A percentile compares a stretch with the other conserved stretches of the same genome.
Evolutionary conservation across 37 sponge, comb jelly and placozoan species (phyloP).

Genomic region (Hormiphora californensis): DNA sequence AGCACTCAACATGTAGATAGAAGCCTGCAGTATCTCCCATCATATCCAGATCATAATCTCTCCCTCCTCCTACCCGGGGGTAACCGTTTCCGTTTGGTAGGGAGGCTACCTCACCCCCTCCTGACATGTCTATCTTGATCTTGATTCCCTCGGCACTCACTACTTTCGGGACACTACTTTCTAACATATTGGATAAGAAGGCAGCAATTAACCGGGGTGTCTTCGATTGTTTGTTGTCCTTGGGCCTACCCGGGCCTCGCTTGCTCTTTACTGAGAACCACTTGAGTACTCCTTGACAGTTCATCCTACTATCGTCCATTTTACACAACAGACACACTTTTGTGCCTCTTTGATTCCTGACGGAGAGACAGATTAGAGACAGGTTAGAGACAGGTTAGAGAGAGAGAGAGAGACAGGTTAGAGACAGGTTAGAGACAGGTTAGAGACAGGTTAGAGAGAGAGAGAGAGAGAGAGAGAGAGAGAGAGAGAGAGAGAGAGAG

Average conservation of each 20-base stretch:
- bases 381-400: too few relatives aligned
- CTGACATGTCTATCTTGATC: conserved; percentile 33
- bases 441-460: too few relatives aligned
- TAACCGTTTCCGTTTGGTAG: conserved; percentile 40
- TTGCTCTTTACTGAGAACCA: conserved; percentile 52
- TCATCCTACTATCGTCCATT: conserved; percentile 5
- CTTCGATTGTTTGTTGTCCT: conserved; percentile 10
- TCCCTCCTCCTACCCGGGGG: too few relatives aligned
- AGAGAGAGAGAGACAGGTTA: too few relatives aligned
- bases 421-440: too few relatives aligned
- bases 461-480: too few relatives aligned
- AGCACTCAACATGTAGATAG: conserved; percentile 29
- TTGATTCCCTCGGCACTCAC: conserved; percentile 9
- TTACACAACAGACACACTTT: conserved; percentile 41
- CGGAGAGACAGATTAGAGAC: not conserved
- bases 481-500: too few relatives aligned
- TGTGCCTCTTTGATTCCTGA: conserved; percentile 42
- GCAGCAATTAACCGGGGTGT: conserved; percentile 28
- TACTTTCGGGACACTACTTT: conserved; percentile 15
- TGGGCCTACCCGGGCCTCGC: conserved; percentile 51
- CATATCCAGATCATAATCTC: conserved; percentile 27
- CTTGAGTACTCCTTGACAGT: conserved; percentile 39
- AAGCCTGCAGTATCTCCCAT: conserved; percentile 17
- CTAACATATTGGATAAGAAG: not conserved
- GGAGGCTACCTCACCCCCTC: conserved; percentile 1